A percentile compares a stretch with the other conserved stretches of the same genome.
phyloP scores from a whole-genome alignment of 2,113 vertebrate genomes.

The Etheostoma spectabile region DNA sequence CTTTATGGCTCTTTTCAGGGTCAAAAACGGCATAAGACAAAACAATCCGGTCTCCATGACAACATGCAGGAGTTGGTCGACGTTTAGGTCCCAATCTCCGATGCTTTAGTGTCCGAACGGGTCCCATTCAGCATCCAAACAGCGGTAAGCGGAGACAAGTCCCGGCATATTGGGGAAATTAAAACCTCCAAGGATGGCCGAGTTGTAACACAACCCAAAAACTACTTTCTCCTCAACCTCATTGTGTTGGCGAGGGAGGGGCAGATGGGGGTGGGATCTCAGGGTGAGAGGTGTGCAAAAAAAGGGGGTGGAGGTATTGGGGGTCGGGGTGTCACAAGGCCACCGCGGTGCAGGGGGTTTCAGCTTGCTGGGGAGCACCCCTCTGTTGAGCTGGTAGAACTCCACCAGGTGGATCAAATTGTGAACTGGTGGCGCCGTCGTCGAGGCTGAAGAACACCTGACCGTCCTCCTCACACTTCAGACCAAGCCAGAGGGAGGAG shows the following conservation, averaged over 20 bases:
- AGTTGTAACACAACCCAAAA: slow-evolving; percentile 41
- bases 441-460: slow-evolving; percentile 98
- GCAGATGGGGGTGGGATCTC: slow-evolving; percentile 28
- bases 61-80: slow-evolving; percentile 18
- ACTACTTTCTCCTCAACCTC: slow-evolving; percentile 48
- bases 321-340: slow-evolving; percentile 92
- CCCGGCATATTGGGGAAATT: background rate
- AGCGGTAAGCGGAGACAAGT: slow-evolving; percentile 48
- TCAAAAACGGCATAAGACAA: slow-evolving; percentile 29
- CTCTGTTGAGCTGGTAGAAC: slow-evolving; percentile 99
- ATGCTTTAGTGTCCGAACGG: background rate
- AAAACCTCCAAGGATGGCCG: slow-evolving; percentile 4
- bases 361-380: slow-evolving; percentile 97
- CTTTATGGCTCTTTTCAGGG: slow-evolving; percentile 28
- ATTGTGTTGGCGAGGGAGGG: slow-evolving; percentile 30
- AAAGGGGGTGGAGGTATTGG: slow-evolving; percentile 19
- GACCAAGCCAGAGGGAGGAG: background rate
- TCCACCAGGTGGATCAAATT: slow-evolving; percentile 98
- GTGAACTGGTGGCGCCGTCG: slow-evolving; percentile 97
- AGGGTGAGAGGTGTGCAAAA: slow-evolving; percentile 69
- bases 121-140: slow-evolving; percentile 42
- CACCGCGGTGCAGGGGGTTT: slow-evolving; percentile 97
- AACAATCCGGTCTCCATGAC: slow-evolving; percentile 27
- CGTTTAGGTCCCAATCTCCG: slow-evolving; percentile 26
- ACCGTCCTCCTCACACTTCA: slow-evolving; percentile 95